Evolutionary conservation across 1,140 invertebrate species (phyloP).

Genomic region (Drosophila kurseongensis): DNA sequence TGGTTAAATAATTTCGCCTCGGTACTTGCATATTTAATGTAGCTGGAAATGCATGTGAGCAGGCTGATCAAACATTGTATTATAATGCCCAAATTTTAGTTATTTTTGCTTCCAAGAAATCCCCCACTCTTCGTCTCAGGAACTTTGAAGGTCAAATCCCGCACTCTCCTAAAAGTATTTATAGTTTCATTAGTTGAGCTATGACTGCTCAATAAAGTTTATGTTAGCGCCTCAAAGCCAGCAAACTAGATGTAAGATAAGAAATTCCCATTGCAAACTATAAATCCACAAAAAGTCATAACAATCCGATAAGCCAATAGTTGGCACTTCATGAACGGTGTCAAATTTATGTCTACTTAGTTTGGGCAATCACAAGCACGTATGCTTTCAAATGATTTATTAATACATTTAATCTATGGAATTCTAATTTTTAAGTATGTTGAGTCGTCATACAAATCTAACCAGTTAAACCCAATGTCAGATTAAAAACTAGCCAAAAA

Average conservation of each 20-base stretch:
- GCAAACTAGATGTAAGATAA: neutral
- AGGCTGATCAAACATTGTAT: neutral
- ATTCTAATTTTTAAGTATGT: neutral
- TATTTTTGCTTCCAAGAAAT: conserved; percentile 1
- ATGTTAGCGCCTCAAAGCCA: conserved; percentile 9
- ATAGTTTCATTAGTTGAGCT: conserved; percentile 8
- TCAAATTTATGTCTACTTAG: neutral
- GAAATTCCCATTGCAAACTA: neutral
- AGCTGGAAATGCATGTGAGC: neutral
- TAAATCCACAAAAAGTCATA: conserved; percentile 2
- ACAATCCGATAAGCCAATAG: conserved; percentile 9
- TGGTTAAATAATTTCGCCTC: conserved; percentile 63
- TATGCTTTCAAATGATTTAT: no score
- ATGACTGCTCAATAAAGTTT: conserved; percentile 20
- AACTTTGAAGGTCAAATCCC: conserved; percentile 15
- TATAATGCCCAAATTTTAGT: conserved; percentile 7
- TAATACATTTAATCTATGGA: neutral
- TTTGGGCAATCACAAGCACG: no score
- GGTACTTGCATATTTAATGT: conserved; percentile 38
- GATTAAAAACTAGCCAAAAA: no score
- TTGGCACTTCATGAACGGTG: neutral
- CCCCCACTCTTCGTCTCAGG: neutral
- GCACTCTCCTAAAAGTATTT: conserved; percentile 8
- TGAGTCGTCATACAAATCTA: neutral
- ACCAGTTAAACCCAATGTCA: no score